phyloP scores from a whole-genome alignment of 2,113 vertebrate species.

The Alligator sinensis region DNA sequence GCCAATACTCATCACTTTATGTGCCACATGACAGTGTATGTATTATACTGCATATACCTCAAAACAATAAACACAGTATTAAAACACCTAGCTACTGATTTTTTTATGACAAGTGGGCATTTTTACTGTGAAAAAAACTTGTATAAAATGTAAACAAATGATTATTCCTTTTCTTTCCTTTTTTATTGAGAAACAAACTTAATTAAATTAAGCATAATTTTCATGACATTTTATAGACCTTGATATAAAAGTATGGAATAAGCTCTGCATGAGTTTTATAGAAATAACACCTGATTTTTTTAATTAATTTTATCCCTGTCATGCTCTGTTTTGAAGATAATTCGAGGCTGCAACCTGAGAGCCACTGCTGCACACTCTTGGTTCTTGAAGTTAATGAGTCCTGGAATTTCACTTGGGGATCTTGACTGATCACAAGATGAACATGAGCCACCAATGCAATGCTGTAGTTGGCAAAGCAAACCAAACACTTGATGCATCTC shows the following conservation, averaged over 20 bases:
- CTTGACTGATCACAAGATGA: no score
- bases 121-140: constrained; percentile 38
- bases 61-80: constrained; percentile 45
- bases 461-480: no score
- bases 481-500: no score
- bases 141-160: constrained; percentile 33
- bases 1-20: constrained; percentile 24
- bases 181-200: constrained; percentile 42
- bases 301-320: constrained; percentile 41
- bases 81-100: constrained; percentile 18
- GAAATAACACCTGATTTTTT: background rate
- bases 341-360: constrained; percentile 1
- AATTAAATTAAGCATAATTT: constrained; percentile 35
- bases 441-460: no score
- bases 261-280: constrained; percentile 29
- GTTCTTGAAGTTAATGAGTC: background rate
- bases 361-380: background rate
- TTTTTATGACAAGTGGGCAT: constrained; percentile 40
- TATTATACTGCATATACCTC: constrained; percentile 62
- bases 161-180: constrained; percentile 32
- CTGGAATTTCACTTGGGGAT: background rate
- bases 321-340: constrained; percentile 13
- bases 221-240: constrained; percentile 34
- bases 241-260: constrained; percentile 32
- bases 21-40: constrained; percentile 29